Conservation (phyloP, 2,888 invertebrate genomes). For the Rhamnusium bicolor region DNA sequence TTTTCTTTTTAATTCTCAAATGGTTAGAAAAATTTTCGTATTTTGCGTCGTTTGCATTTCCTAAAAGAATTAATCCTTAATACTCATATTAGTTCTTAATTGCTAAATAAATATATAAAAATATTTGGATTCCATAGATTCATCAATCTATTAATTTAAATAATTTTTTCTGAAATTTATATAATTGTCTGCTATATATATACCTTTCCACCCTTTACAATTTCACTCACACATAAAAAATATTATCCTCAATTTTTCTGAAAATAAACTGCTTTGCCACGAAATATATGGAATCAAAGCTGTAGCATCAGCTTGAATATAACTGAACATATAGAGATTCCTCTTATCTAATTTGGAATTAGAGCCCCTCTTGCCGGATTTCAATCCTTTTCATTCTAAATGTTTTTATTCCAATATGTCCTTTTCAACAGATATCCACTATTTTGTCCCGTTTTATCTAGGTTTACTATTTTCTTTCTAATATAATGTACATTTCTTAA, state of each 20-base stretch:
- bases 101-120: no score
- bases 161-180: no score
- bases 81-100: no score
- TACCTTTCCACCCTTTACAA: not conserved
- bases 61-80: no score
- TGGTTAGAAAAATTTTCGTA: no score
- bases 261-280: slow-evolving; percentile 31
- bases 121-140: no score
- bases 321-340: slow-evolving; percentile 55
- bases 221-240: not conserved
- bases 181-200: not conserved
- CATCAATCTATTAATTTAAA: no score
- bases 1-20: no score
- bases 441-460: slow-evolving; percentile 2
- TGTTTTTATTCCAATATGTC: slow-evolving; percentile 26
- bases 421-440: slow-evolving; percentile 21
- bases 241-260: not conserved
- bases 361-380: slow-evolving; percentile 43
- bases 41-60: no score
- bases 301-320: slow-evolving; percentile 38
- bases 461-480: not conserved
- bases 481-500: not conserved
- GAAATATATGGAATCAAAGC: slow-evolving; percentile 23
- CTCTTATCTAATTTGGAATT: slow-evolving; percentile 65
- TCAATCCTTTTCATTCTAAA: slow-evolving; percentile 21